Evolutionary conservation across 2,888 invertebrate genomes (phyloP), one percentile per base, ranked within the genome.

Genomic region (Sceliomorpha sp.): DNA sequence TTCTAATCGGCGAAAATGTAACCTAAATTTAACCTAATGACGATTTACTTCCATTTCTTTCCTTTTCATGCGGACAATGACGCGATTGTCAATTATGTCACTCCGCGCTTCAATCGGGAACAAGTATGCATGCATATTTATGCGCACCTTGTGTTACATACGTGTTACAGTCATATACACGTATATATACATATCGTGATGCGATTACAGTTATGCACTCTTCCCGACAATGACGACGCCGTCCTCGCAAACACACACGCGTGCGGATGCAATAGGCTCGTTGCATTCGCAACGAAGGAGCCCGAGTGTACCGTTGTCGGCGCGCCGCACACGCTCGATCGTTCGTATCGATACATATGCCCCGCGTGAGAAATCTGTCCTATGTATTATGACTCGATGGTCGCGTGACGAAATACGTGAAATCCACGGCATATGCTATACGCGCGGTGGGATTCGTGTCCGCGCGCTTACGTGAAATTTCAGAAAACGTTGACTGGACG

Each of bases 21-120:
- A n/a, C n/a, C n/a, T n/a, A n/a, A n/a, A n/a, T n/a, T n/a, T n/a
- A n/a, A n/a, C n/a, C n/a, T n/a, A n/a, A n/a, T n/a, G n/a, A n/a
- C n/a, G n/a, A n/a, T n/a, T n/a, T n/a, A n/a, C n/a, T n/a, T n/a
- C n/a, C n/a, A n/a, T n/a, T n/a, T n/a, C n/a, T n/a, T n/a, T n/a
- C n/a, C n/a, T n/a, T n/a, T n/a, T n/a, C n/a, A n/a, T n/a, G n/a
- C n/a, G n/a, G n/a, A 50, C 50, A 60, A 60, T 60, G 44, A 60
- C 59, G 50, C 45, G 44, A 48, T 59, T 48, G 44, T 14, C 59
- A 67, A 67, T 67, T 67, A 67, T 67, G 48, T 60, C 59, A 67
- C 59, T 67, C 60, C 48, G 55, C 59, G 60, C 55, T 67, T 59
- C 53, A 55, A 60, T 67, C 53, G 59, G 17, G 39, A 20, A 5